Evolutionary conservation across 2,797 vertebrate species (phyloP), one percentile per base, ranked within the genome.

Genomic region (Choloepus didactylus): DNA sequence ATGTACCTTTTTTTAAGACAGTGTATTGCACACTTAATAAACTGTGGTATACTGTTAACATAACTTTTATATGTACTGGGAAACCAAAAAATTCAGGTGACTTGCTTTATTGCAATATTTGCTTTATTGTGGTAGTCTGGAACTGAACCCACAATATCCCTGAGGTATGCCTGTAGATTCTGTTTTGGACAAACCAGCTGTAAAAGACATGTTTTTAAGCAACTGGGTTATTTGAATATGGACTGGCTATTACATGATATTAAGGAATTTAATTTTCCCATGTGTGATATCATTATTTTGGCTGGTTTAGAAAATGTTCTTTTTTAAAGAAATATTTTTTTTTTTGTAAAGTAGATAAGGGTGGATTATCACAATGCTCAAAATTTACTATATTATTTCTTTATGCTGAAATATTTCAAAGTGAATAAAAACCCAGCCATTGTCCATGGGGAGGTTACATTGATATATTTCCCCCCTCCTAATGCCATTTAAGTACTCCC

Each of bases 251-350:
- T 77, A 54, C 62, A 79, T 84, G 2, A 44, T 79, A 72, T 77
- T 85, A 86, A 88, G 21, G 10, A 76, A 83, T 85, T 89, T 86
- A 86, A 27, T 87, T 90, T 93, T 94, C 15, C 27, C 62, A 54
- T 16, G 0, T 60, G n/a, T 29, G 62, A 73, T 82, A 10, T 4
- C 88, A 72, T 89, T 76, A 92, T 93, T 95, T 96, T 90, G 62
- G 23, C 23, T 95, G 67, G 76, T 15, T 84, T 95, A 90, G 44
- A 38, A 67, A 93, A 83, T 91, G 9, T n/a, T 41, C 23, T 18
- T 19, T 35, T 51, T 44, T 18, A 44, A 41, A 92, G 62, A 84
- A 46, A 89, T 14, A 81, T 31, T 49, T 46, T 38, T 29, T 35
- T 35, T 35, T 35, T 35, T 35, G 35, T 62, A 54, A 72, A 56